phyloP scores from a whole-genome alignment of 2,113 vertebrate species.

The human (Homo sapiens) region DNA sequence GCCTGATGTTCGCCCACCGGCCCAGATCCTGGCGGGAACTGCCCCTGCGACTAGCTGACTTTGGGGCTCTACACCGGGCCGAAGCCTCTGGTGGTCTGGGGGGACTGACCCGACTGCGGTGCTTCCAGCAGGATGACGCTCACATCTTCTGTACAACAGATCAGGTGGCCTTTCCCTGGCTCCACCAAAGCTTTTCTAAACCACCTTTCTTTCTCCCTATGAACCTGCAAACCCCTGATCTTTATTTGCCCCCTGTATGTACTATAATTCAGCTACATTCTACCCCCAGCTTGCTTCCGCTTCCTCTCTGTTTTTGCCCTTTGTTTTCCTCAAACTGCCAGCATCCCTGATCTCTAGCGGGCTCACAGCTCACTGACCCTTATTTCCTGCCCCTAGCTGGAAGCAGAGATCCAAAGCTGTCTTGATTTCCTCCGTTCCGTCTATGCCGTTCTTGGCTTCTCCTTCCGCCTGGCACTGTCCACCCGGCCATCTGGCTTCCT shows the following conservation, averaged over 20 bases:
- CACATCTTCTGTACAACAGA: constrained; percentile 94
- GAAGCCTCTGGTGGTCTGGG: constrained; percentile 90
- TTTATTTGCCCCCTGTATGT: not conserved
- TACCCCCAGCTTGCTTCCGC: not conserved
- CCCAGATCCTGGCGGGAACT: constrained; percentile 95
- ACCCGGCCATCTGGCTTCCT: constrained; percentile 90
- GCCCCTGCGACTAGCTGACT: constrained; percentile 93
- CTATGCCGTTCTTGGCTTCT: constrained; percentile 92
- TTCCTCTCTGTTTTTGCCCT: not conserved
- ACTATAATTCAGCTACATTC: not conserved
- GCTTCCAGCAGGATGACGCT: constrained; percentile 95
- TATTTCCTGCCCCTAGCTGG: constrained; percentile 82
- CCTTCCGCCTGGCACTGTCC: constrained; percentile 91
- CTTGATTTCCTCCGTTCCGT: constrained; percentile 91
- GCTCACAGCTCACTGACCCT: not conserved
- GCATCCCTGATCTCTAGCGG: not conserved
- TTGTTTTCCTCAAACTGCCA: not conserved
- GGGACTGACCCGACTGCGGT: constrained; percentile 90
- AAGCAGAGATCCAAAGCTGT: constrained; percentile 90
- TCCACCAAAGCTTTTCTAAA: not conserved
- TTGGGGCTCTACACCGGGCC: constrained; percentile 93
- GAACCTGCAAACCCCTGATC: not conserved
- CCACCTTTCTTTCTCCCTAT: not conserved
- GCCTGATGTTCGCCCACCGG: constrained; percentile 94
- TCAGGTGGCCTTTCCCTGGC: constrained; percentile 85